phyloP scores from a whole-genome alignment of 2,797 vertebrate genomes.

The Cichlasoma orientale region DNA sequence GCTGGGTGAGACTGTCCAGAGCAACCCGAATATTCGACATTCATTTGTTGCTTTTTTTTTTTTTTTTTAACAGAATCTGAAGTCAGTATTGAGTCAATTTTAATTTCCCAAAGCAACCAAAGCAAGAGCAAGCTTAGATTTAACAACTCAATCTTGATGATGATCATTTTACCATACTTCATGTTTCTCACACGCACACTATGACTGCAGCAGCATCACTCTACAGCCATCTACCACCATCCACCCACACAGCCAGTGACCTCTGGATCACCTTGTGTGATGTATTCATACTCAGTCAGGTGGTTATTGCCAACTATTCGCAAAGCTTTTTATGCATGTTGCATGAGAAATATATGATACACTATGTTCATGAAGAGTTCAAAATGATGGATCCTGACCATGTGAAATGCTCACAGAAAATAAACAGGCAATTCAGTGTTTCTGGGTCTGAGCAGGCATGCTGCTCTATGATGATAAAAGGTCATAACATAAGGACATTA shows the following conservation, averaged over 20 bases:
- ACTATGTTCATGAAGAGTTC: background rate
- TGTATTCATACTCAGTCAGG: background rate
- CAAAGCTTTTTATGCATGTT: background rate
- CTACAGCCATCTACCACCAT: background rate
- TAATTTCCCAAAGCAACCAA: background rate
- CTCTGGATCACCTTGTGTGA: slow-evolving; percentile 1
- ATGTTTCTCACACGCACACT: slow-evolving; percentile 3
- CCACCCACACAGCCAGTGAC: slow-evolving; percentile 16
- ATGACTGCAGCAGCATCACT: background rate
- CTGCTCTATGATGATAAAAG: background rate
- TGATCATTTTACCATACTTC: background rate
- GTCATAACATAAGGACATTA: background rate
- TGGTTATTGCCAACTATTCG: slow-evolving; percentile 16
- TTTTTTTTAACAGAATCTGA: background rate
- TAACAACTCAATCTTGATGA: background rate
- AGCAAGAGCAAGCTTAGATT: background rate
- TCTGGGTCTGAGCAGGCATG: background rate
- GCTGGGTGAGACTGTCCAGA: background rate
- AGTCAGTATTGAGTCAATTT: background rate
- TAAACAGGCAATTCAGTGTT: background rate
- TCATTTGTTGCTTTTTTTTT: background rate
- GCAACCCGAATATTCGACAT: background rate
- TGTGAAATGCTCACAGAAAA: slow-evolving; percentile 2
- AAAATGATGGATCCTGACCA: slow-evolving; percentile 2
- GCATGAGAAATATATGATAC: background rate